A percentile compares a stretch with the other conserved stretches of the same genome.
Conservation (phyloP, 2,113 vertebrate genomes). For the Seriola aureovittata region DNA sequence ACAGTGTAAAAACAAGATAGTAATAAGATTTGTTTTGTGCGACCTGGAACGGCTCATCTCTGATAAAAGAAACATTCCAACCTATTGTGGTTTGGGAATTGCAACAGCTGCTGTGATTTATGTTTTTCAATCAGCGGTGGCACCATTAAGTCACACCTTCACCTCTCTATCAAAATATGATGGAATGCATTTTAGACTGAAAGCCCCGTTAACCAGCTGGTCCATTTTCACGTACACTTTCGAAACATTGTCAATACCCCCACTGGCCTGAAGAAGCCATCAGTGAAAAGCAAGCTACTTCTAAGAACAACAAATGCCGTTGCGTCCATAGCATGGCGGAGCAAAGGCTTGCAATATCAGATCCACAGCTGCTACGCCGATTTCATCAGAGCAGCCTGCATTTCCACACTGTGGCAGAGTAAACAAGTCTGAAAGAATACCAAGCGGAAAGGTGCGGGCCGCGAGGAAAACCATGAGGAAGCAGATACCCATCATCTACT, state of each 20-base stretch:
- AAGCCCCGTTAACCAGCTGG: not conserved
- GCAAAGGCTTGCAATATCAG: conserved; percentile 63
- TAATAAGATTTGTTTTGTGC: conserved; percentile 10
- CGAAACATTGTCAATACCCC: not conserved
- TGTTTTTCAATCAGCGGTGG: conserved; percentile 32
- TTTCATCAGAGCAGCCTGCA: conserved; percentile 74
- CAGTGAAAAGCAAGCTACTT: conserved; percentile 49
- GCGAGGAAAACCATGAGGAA: conserved; percentile 54
- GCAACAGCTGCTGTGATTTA: conserved; percentile 34
- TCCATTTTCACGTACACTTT: not conserved
- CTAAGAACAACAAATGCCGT: conserved; percentile 67
- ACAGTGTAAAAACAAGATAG: conserved; percentile 14
- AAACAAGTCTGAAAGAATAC: conserved; percentile 68
- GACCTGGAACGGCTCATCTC: conserved; percentile 1
- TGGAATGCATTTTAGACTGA: not conserved
- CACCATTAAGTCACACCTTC: conserved; percentile 27
- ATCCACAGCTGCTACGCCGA: conserved; percentile 59
- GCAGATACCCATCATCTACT: conserved; percentile 76
- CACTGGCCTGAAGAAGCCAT: conserved; percentile 52
- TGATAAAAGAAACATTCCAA: conserved; percentile 46
- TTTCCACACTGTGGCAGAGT: conserved; percentile 82
- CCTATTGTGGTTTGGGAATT: conserved; percentile 40
- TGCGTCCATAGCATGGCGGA: conserved; percentile 41
- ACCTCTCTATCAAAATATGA: conserved; percentile 36
- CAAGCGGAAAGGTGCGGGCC: conserved; percentile 63